These are phyloP conservation scores for Eupsilia transversa DNA, from an alignment of 2,888 invertebrate species.

Conservation along the genomic window DNA sequence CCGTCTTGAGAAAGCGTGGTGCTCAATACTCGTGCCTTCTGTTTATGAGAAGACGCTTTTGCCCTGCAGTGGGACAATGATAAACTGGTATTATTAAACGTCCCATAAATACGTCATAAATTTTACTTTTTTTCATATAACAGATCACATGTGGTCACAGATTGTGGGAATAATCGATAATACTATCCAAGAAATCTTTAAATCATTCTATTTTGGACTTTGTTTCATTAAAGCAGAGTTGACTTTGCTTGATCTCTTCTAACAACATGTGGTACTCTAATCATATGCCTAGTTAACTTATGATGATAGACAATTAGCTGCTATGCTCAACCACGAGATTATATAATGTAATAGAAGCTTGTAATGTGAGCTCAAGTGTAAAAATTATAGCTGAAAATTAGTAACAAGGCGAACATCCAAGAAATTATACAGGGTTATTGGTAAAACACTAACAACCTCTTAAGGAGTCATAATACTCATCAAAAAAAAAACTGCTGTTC, in stretches of 20 bases:
- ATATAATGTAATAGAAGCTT: neutral
- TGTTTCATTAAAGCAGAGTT: neutral
- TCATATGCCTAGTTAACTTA: slow-evolving; percentile 9
- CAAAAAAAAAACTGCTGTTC: no score
- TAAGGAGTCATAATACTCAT: no score
- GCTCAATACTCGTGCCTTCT: neutral
- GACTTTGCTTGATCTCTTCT: neutral
- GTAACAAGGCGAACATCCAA: neutral
- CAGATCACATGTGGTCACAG: slow-evolving; percentile 20
- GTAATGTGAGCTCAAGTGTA: neutral
- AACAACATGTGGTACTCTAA: slow-evolving; percentile 13
- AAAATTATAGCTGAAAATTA: neutral
- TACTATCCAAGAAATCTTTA: neutral
- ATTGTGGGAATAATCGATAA: slow-evolving; percentile 25
- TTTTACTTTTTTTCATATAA: neutral
- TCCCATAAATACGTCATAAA: neutral
- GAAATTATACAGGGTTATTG: neutral
- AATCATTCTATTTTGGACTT: neutral
- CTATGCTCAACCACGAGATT: slow-evolving; percentile 14
- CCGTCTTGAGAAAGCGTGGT: neutral
- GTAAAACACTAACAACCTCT: no score
- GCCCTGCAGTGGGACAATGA: neutral
- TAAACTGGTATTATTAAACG: neutral
- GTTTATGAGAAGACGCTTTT: neutral
- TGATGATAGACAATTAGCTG: slow-evolving; percentile 39